A percentile compares a stretch with the other conserved stretches of the same genome.
Conservation (phyloP, 1,140 invertebrate species). For the Druon quercuslanigerum region DNA sequence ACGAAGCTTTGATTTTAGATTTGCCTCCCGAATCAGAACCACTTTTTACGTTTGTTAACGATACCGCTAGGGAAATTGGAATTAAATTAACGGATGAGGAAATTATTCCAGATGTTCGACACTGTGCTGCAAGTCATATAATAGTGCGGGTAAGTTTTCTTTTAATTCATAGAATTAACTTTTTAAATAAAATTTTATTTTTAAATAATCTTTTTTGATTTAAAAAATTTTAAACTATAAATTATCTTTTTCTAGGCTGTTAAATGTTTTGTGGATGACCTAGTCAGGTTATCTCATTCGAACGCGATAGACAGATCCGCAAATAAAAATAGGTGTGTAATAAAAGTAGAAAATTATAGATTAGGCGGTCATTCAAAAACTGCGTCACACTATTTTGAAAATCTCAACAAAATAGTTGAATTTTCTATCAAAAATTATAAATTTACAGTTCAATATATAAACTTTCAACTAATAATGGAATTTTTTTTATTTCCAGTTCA, state of each 20-base stretch:
- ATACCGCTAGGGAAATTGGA: constrained; percentile 63
- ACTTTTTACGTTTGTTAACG: constrained; percentile 61
- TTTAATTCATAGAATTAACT: constrained; percentile 2
- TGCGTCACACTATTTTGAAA: neutral
- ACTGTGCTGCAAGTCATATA: constrained; percentile 59
- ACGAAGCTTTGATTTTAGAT: constrained; percentile 53
- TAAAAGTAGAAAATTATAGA: constrained; percentile 41
- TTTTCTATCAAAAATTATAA: no score
- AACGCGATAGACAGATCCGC: constrained; percentile 62
- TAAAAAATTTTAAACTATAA: neutral
- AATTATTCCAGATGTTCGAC: constrained; percentile 61
- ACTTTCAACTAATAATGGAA: no score
- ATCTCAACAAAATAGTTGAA: no score
- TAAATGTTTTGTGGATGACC: constrained; percentile 65
- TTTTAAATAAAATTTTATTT: constrained; percentile 35
- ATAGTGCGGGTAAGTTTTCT: constrained; percentile 58
- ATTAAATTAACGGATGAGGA: constrained; percentile 62
- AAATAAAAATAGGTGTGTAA: constrained; percentile 50
- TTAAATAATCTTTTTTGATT: constrained; percentile 1
- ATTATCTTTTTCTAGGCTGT: constrained; percentile 57
- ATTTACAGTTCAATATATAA: no score
- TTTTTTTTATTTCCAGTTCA: no score
- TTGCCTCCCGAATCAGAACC: constrained; percentile 53
- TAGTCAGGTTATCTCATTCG: constrained; percentile 63
- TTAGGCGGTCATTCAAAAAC: neutral